Base-by-base conservation (phyloP, 2,113 vertebrate species). In the Calonectris borealis region DNA sequence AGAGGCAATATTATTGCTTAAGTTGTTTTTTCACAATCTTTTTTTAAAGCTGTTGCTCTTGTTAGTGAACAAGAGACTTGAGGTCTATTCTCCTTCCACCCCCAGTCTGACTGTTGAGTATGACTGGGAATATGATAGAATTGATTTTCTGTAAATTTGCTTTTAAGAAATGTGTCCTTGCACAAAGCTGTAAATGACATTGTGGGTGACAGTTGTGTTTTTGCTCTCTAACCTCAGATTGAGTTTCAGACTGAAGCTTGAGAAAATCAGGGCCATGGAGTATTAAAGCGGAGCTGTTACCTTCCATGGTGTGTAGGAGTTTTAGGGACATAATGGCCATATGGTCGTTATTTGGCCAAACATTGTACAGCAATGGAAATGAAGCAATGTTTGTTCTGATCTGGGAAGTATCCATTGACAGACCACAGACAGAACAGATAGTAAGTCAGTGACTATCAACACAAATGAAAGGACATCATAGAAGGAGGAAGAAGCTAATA, bases 381-480 rank as follows among this genome's bases (percentile, higher is more conserved):
- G n/a, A 83, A 93, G n/a, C 2, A 81, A 40, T 48, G 9, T 88
- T 92, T 94, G 46, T 52, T 81, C 85, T 90, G 75, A 78, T 97
- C 95, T 96, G 96, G 92, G 82, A 96, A 94, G 79, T 83, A 95
- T 95, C 88, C 94, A 80, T 73, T 70, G 88, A 78, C 93, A 92
- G 69, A 83, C 15, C 88, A 72, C 85, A 95, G 92, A 88, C 93
- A 94, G 90, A 29, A 81, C 93, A 96, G 96, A 90, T 88, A 94
- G 79, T 86, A 77, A 93, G 93, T 90, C 88, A 93, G 85, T 88
- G 81, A 93, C 51, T 95, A 88, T 86, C 90, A 95, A 96, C 93
- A 96, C 17, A 95, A 96, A 92, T 73, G 88, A 96, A 94, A 96
- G 93, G 94, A 93, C 95, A 82, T 91, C 80, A 94, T 48, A 71